Conservation (phyloP, 2,797 vertebrate genomes). For the Acrossocheilus fasciatus region DNA sequence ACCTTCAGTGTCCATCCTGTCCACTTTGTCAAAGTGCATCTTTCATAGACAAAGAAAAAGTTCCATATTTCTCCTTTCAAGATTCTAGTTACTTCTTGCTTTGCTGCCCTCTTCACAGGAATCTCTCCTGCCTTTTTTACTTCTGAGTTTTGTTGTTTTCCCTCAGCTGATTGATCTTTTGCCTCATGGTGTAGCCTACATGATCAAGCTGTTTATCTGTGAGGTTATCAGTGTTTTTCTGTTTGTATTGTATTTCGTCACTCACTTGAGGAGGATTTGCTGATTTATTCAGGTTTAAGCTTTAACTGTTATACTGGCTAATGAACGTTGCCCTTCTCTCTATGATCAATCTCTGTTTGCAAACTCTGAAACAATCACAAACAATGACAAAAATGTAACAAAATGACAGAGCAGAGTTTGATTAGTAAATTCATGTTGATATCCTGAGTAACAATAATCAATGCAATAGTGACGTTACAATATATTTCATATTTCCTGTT, state of each 20-base stretch:
- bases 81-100: background rate
- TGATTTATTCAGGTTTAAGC: conserved; percentile 15
- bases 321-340: conserved; percentile 9
- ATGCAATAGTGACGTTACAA: background rate
- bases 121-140: background rate
- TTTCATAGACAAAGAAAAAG: background rate
- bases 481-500: background rate
- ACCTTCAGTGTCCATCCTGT: conserved; percentile 4
- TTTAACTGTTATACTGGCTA: background rate
- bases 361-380: conserved; percentile 8
- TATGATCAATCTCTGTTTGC: background rate
- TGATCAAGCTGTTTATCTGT: conserved; percentile 5
- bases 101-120: conserved; percentile 3
- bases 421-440: background rate
- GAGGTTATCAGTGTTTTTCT: conserved; percentile 23
- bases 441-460: background rate
- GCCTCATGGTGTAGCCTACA: background rate
- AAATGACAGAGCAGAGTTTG: background rate
- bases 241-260: conserved; percentile 27
- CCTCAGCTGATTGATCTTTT: conserved; percentile 7
- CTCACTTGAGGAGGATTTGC: conserved; percentile 1
- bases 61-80: background rate
- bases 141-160: background rate
- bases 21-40: background rate
- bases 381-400: background rate